Evolutionary conservation across 1,140 invertebrate genomes (phyloP).

Genomic region (Calephelis virginiensis): DNA sequence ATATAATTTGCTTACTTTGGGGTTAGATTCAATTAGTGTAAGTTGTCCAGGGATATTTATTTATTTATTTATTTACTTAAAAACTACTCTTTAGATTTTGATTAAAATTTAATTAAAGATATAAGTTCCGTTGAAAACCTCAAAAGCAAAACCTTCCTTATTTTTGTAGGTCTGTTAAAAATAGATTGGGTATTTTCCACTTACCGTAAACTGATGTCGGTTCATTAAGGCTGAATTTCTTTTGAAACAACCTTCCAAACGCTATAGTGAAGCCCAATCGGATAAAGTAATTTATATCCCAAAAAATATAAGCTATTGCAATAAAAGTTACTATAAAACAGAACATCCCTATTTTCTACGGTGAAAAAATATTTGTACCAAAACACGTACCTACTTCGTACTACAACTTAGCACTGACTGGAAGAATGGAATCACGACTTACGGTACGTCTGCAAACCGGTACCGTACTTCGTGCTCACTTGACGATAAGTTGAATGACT

Average conservation of each 20-base stretch:
- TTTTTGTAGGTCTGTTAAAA: conserved; percentile 4
- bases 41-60: too few relatives aligned
- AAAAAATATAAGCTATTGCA: conserved; percentile 84
- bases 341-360: conserved; percentile 47
- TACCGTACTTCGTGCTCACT: neutral
- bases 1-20: too few relatives aligned
- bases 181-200: conserved; percentile 23
- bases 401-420: conserved; percentile 20
- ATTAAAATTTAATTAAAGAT: too few relatives aligned
- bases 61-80: too few relatives aligned
- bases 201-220: conserved; percentile 85
- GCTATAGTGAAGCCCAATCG: conserved; percentile 82
- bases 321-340: conserved; percentile 64
- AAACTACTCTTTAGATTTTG: too few relatives aligned
- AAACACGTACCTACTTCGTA: conserved; percentile 6
- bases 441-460: neutral
- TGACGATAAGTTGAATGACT: too few relatives aligned
- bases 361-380: neutral
- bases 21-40: too few relatives aligned
- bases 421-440: conserved; percentile 1
- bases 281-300: conserved; percentile 89
- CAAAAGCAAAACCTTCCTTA: neutral
- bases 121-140: too few relatives aligned
- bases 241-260: conserved; percentile 82
- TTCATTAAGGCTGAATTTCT: conserved; percentile 84